Conservation (phyloP, 2,888 invertebrate species). For the Zonitis immaculata region DNA sequence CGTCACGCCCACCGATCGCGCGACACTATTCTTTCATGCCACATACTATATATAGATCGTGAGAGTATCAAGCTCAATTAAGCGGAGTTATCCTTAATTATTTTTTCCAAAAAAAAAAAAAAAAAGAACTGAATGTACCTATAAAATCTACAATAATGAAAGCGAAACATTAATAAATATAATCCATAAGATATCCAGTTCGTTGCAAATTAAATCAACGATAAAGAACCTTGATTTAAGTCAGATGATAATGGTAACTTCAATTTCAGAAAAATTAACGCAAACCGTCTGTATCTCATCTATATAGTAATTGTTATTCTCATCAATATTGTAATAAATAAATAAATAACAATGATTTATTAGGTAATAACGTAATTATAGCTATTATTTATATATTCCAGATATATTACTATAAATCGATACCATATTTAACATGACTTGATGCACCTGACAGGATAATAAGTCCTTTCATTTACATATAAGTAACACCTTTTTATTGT, state of each 20-base stretch:
- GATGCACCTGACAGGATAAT: background rate
- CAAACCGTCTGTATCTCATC: background rate
- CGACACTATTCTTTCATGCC: slow-evolving; percentile 23
- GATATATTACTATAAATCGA: background rate
- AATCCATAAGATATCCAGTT: too few relatives aligned
- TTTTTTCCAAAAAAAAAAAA: too few relatives aligned
- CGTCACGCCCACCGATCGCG: slow-evolving; percentile 31
- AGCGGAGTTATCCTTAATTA: background rate
- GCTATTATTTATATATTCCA: background rate
- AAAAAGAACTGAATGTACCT: too few relatives aligned
- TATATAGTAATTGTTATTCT: background rate
- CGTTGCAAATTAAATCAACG: too few relatives aligned
- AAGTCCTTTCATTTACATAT: background rate
- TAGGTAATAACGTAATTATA: background rate
- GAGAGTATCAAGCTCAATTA: slow-evolving; percentile 8
- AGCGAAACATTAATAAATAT: too few relatives aligned
- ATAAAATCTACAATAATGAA: too few relatives aligned
- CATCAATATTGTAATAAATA: background rate
- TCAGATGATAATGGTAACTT: too few relatives aligned
- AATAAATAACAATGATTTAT: background rate
- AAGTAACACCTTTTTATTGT: background rate
- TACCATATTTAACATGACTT: background rate
- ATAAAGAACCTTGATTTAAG: too few relatives aligned
- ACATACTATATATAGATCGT: too few relatives aligned
- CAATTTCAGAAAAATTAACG: background rate